A percentile compares a stretch with the other conserved stretches of the same genome.
Evolutionary conservation across 2,797 vertebrate species (phyloP).

Genomic region (Merluccius polli): DNA sequence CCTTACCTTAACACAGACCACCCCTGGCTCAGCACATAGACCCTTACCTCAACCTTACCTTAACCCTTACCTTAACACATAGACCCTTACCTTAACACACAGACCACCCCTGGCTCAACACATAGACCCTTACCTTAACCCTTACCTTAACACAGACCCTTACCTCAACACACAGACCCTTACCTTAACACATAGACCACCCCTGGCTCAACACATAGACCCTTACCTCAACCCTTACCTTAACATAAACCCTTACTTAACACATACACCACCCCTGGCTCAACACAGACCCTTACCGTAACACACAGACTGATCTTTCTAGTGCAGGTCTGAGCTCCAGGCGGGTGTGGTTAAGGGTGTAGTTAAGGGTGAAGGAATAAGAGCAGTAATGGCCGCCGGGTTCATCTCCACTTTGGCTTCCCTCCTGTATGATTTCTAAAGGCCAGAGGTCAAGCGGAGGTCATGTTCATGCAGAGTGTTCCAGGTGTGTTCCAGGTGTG

Average conservation of each 20-base stretch:
- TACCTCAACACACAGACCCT: neutral
- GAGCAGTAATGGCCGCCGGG: neutral
- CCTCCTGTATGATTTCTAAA: neutral
- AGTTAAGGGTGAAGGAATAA: neutral
- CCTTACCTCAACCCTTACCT: neutral
- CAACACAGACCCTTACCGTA: no score
- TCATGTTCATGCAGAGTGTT: neutral
- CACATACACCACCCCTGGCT: no score
- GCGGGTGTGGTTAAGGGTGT: neutral
- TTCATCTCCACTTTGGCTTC: neutral
- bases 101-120: slow-evolving; percentile 91
- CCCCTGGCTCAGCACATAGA: neutral
- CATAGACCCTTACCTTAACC: slow-evolving; percentile 60
- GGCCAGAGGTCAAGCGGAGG: neutral
- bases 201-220: neutral
- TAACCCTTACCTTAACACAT: no score
- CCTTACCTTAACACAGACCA: neutral
- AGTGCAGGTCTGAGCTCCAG: neutral
- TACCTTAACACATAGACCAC: neutral
- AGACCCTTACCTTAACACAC: neutral
- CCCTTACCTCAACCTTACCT: neutral
- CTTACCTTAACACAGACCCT: no score
- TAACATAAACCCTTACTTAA: neutral
- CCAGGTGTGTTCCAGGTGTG: neutral
- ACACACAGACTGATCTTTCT: neutral